Evolutionary conservation across 2,797 vertebrate species (phyloP).

Genomic region (Takifugu rubripes): DNA sequence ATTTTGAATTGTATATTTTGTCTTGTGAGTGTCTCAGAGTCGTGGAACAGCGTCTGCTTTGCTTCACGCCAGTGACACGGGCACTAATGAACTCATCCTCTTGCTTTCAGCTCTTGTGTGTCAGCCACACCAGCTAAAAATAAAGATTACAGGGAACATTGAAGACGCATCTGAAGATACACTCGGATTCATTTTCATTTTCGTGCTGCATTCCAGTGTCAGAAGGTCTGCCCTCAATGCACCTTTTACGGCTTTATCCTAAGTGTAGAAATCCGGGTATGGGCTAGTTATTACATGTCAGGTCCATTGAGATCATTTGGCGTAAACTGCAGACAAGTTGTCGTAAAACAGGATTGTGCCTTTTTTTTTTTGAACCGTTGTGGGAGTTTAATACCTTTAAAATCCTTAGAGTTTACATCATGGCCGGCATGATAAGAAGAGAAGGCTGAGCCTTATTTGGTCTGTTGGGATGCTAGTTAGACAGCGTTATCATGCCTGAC

Average conservation of each 20-base stretch:
- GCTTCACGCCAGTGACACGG: background rate
- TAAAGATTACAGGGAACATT: constrained; percentile 53
- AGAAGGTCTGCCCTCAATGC: background rate
- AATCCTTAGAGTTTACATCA: constrained; percentile 27
- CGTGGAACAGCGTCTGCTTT: background rate
- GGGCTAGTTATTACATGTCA: background rate
- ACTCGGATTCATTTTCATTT: constrained; percentile 6
- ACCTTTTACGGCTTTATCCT: background rate
- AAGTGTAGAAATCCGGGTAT: too few relatives aligned
- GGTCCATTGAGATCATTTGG: background rate
- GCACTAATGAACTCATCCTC: constrained; percentile 20
- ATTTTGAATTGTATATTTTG: background rate
- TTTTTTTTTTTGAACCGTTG: background rate
- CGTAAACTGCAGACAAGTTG: background rate
- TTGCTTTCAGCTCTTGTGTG: constrained; percentile 27
- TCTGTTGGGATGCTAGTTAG: constrained; percentile 22
- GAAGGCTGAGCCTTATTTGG: constrained; percentile 46
- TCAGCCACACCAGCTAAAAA: constrained; percentile 66
- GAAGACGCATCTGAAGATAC: constrained; percentile 25
- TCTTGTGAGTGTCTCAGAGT: background rate
- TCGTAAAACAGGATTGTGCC: too few relatives aligned
- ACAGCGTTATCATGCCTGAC: constrained; percentile 16
- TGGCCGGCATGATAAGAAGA: constrained; percentile 12
- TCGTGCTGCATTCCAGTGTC: constrained; percentile 3
- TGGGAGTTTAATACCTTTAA: constrained; percentile 30